A percentile compares a stretch with the other conserved stretches of the same genome.
Conservation (phyloP, 2,113 vertebrate genomes). For the Pterocles burchelli region DNA sequence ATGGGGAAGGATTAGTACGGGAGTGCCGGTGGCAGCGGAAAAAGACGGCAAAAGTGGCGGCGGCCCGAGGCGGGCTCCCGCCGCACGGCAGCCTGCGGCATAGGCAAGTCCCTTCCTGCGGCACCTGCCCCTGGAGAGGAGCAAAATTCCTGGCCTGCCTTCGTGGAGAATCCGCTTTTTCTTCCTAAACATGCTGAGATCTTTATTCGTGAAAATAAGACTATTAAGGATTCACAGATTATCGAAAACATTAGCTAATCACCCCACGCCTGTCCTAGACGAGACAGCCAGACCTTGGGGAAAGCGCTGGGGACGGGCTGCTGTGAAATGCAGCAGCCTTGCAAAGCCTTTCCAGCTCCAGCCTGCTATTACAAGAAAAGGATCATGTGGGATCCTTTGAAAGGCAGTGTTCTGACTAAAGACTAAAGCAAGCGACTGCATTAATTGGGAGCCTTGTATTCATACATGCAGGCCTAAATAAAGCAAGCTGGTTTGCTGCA, state of each 20-base stretch:
- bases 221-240: slow-evolving; percentile 59
- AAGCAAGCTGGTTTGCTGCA: slow-evolving; percentile 68
- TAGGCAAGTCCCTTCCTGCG: neutral
- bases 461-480: slow-evolving; percentile 69
- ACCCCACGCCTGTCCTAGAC: slow-evolving; percentile 36
- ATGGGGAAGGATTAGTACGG: neutral
- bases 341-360: slow-evolving; percentile 37
- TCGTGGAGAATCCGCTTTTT: neutral
- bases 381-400: slow-evolving; percentile 64
- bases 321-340: slow-evolving; percentile 61
- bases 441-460: slow-evolving; percentile 70
- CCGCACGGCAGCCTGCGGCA: neutral
- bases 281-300: neutral
- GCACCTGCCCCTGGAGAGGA: neutral
- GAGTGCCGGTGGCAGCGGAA: neutral
- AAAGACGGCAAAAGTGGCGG: neutral
- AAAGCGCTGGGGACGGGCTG: slow-evolving; percentile 42
- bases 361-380: slow-evolving; percentile 32
- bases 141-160: neutral
- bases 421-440: slow-evolving; percentile 68
- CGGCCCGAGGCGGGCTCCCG: neutral
- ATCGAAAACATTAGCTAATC: slow-evolving; percentile 61
- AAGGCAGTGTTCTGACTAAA: slow-evolving; percentile 56
- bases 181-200: neutral
- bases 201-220: slow-evolving; percentile 34